Percentiles rank a stretch among this genome's conserved stretches.
Evolutionary conservation across 2,113 vertebrate genomes (phyloP).

Genomic region (Microcebus murinus): DNA sequence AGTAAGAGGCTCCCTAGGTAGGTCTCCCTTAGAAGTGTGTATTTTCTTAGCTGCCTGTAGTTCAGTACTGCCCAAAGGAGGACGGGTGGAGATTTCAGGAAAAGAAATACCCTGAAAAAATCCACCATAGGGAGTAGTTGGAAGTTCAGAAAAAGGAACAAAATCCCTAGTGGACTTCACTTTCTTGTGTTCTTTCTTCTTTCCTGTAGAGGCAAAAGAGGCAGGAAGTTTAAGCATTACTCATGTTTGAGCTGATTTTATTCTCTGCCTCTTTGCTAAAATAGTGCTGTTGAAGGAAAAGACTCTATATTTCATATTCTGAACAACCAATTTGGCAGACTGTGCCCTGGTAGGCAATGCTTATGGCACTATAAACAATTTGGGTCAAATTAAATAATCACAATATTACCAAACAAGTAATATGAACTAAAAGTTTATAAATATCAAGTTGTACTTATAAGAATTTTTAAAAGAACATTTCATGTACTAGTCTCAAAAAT

Average conservation of each 20-base stretch:
- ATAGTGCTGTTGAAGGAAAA: constrained; percentile 74
- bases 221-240: constrained; percentile 82
- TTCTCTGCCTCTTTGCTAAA: constrained; percentile 81
- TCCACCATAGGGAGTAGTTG: constrained; percentile 82
- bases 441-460: constrained; percentile 28
- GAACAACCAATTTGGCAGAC: constrained; percentile 33
- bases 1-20: constrained; percentile 71
- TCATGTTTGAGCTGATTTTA: constrained; percentile 60
- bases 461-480: constrained; percentile 14
- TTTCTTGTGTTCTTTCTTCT: constrained; percentile 84
- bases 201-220: constrained; percentile 84
- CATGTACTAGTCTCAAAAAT: constrained; percentile 9
- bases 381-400: constrained; percentile 56
- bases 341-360: constrained; percentile 38
- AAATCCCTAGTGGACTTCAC: constrained; percentile 82
- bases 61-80: constrained; percentile 81
- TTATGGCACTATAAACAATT: constrained; percentile 15
- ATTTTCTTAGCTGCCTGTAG: constrained; percentile 79
- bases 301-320: constrained; percentile 45
- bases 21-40: constrained; percentile 67
- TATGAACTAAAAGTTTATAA: constrained; percentile 48
- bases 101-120: constrained; percentile 82
- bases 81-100: constrained; percentile 79
- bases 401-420: constrained; percentile 27
- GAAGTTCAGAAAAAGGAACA: constrained; percentile 82